Conservation (phyloP, 2,113 vertebrate genomes). For the Aspidoscelis tigris region DNA sequence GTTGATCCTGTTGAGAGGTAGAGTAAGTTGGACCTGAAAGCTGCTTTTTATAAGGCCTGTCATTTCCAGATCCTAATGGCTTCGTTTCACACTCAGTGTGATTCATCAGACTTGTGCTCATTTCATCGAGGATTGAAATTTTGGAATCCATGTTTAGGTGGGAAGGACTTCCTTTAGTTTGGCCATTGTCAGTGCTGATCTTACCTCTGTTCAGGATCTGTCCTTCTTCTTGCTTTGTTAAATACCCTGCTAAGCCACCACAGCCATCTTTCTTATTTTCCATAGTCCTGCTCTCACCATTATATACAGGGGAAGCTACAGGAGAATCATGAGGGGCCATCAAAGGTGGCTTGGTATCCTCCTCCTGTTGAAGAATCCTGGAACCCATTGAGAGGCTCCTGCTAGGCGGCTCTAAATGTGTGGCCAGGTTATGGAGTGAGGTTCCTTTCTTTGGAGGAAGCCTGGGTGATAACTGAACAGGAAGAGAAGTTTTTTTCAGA, state of each 20-base stretch:
- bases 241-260: neutral
- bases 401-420: constrained; percentile 58
- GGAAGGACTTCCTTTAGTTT: constrained; percentile 43
- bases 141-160: constrained; percentile 52
- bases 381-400: constrained; percentile 30
- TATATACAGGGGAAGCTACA: constrained; percentile 19
- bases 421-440: constrained; percentile 48
- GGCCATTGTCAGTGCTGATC: neutral
- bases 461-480: constrained; percentile 74
- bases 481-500: constrained; percentile 68
- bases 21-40: neutral
- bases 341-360: constrained; percentile 46
- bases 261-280: neutral
- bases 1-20: constrained; percentile 54
- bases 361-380: constrained; percentile 55
- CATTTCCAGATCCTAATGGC: constrained; percentile 4
- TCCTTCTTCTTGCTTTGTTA: constrained; percentile 23
- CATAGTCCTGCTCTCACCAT: neutral
- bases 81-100: constrained; percentile 47
- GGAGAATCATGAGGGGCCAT: constrained; percentile 34
- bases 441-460: constrained; percentile 64
- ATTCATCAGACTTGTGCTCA: constrained; percentile 5
- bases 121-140: constrained; percentile 23
- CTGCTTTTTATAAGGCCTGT: neutral
- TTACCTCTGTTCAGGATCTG: constrained; percentile 4